Base-by-base conservation (phyloP, 2,113 vertebrate genomes). In the Oryzias javanicus region DNA sequence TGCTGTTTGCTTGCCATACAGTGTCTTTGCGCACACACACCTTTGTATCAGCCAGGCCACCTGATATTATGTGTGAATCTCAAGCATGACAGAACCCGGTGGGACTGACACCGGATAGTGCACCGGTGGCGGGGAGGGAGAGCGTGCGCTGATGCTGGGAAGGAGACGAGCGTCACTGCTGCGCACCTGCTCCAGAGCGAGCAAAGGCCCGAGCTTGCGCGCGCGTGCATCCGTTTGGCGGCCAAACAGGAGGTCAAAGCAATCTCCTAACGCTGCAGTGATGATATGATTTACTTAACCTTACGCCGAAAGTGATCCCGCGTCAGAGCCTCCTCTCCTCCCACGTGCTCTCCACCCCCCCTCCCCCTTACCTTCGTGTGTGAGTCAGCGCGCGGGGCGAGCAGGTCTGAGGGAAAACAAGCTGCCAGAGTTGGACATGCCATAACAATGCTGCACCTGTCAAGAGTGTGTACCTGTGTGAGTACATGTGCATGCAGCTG, bases 401-500 rank as follows among this genome's bases (percentile, higher is more conserved):
- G 79, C 8, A 82, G 84, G 80, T 79, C 77, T 78, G 75, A 71
- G 76, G 25, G 72, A 71, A 83, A 86, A 84, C 80, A 83, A 86
- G 79, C 78, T 83, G 81, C 76, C 80, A 83, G 74, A 82, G 74
- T 81, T 74, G 74, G 84, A 80, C 84, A 80, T 75, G 79, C 81
- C 82, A 74, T 79, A 88, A 85, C 86, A 86, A 80, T 84, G 82
- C 82, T 64, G 79, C 81, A 88, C 79, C 79, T 88, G 86, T 88
- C 82, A 73, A 59, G 61, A 70, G 78, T 58, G 74, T 70, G 67
- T 76, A 60, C 65, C 56, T 76, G 61, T 81, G 74, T 53, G 72
- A 53, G 78, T 80, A 74, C 72, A 78, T 71, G 78, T 67, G 79
- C 81, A 69, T 57, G 68, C 86, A 83, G 84, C 83, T 88, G 83